Conservation (phyloP, 1,140 invertebrate genomes). For the Forficula auricularia region DNA sequence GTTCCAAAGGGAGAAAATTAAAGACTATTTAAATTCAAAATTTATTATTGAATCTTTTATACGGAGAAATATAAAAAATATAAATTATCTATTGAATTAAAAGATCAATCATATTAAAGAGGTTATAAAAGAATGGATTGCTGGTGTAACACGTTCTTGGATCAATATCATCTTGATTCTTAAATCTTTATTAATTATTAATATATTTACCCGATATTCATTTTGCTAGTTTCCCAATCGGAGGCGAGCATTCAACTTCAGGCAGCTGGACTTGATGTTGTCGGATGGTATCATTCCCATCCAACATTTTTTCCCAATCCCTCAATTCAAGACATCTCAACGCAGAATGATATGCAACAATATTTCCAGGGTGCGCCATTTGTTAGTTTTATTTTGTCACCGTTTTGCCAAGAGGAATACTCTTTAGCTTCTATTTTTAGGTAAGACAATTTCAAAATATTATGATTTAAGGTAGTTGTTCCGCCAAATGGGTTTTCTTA, state of each 20-base stretch:
- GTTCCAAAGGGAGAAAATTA: too few relatives aligned
- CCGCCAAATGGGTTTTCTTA: too few relatives aligned
- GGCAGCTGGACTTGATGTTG: conserved; percentile 27
- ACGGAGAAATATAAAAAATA: neutral
- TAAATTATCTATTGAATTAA: neutral
- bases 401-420: conserved; percentile 26
- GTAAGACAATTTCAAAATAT: conserved; percentile 1
- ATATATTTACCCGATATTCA: neutral
- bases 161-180: neutral
- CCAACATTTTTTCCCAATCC: conserved; percentile 43
- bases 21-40: too few relatives aligned
- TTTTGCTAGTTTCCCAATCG: conserved; percentile 31
- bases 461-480: too few relatives aligned
- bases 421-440: conserved; percentile 19
- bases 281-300: conserved; percentile 50
- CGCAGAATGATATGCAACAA: conserved; percentile 36
- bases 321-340: conserved; percentile 40
- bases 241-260: conserved; percentile 34
- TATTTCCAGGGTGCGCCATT: conserved; percentile 38
- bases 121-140: neutral
- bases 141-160: neutral
- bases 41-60: too few relatives aligned
- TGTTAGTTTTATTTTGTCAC: conserved; percentile 37
- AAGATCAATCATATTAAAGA: neutral
- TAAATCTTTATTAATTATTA: conserved; percentile 6